Evolutionary conservation across 2,797 vertebrate species (phyloP), one percentile per base, ranked within the genome.

Genomic region (Poecile montanus): DNA sequence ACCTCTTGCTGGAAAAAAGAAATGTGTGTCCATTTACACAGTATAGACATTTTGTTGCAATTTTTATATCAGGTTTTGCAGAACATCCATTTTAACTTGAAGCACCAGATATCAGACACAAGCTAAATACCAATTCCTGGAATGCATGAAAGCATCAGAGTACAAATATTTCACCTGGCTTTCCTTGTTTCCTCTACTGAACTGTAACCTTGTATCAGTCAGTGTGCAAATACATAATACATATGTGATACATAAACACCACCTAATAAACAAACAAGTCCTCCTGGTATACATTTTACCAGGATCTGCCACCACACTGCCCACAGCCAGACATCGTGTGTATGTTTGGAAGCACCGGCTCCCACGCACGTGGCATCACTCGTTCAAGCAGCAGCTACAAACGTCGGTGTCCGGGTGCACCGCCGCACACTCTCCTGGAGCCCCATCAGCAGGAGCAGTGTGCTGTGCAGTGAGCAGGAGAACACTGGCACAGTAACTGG

Each of bases 71-170:
- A 40, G 63, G 60, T 54, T 63, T 81, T 22, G 5, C 22, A 77
- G 53, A 94, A 71, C 61, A 73, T 70, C 32, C 2, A 1, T 94
- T 90, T 87, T 88, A 82, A 70, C 36, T 36, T 22, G 22, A 93
- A 79, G 47, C 26, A 82, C 30, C 63, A 56, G 42, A 14, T 73
- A 84, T 45, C 60, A 88, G 83, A 85, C 82, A 63, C 11, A 77
- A 77, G 57, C 53, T 88, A 86, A 88, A 57, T n/a, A 86, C n/a
- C 25, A 77, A 53, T 71, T 91, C 48, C 67, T 93, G 65, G 67
- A 94, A 72, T 5, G 17, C 56, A 38, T 1, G 14, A 88, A 94
- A 74, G 60, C 44, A 74, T 57, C 61, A 26, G 19, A 65, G n/a
- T 16, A 77, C 32, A 71, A 89, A 71, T 57, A 72, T 58, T 87